Evolutionary conservation across 2,888 invertebrate genomes (phyloP), one percentile per base, ranked within the genome.

Genomic region (Drosophila phalerata): DNA sequence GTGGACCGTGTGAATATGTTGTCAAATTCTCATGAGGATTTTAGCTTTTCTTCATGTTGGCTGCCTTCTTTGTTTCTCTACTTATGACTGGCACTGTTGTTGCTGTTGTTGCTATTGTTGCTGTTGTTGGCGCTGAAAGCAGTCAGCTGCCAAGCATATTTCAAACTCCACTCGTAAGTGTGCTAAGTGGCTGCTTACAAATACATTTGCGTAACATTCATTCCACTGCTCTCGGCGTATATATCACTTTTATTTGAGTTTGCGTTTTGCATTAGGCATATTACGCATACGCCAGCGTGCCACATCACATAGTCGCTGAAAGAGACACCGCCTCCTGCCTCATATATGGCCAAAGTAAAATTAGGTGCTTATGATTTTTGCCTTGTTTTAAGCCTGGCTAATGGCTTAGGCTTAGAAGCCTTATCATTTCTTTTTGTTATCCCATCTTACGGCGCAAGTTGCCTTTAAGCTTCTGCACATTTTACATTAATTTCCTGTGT

Each of bases 121-220:
- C 28, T 40, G 43, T n/a, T 64, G 45, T 45, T 76, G 73, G 19
- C 71, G 66, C 49, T 57, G 73, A 56, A 75, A 78, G 76, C 84
- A 85, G 84, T 71, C 71, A 74, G 73, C 75, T 81, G 84, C 80
- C 82, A 71, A 73, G 74, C 86, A 89, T 88, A 88, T 86, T 88
- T 84, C 81, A 85, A 89, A 83, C 83, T 85, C 71, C 74, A 53
- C 80, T 81, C 79, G 73, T 66, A 89, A 81, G 89, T 83, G 86
- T 70, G 88, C 86, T 89, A 86, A 86, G 89, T 86, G 86, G 86
- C 84, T 88, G 88, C 88, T 83, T 86, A 83, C 86, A 77, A 70
- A 85, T 80, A 88, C 85, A 85, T 80, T 83, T 81, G 81, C 79
- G 69, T 79, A 71, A 69, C 86, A 51, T 71, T 74, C 48, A 49